A percentile compares a stretch with the other conserved stretches of the same genome.
Evolutionary conservation across 1,140 invertebrate genomes (phyloP).

Genomic region (Uloborus diversus): DNA sequence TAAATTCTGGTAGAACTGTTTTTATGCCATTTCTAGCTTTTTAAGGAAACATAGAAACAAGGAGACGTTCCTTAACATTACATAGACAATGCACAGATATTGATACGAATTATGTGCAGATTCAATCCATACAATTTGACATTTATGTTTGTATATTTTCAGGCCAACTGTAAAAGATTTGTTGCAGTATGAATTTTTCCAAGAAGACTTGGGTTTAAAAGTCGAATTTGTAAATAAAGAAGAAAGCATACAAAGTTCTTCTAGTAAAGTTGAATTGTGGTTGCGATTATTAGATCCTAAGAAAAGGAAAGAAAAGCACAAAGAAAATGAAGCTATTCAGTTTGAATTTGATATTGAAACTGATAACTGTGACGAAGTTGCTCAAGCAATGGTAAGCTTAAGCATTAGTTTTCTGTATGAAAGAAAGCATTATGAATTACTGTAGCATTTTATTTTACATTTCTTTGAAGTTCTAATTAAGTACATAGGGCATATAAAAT

Average conservation of each 20-base stretch:
- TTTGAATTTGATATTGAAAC: constrained; percentile 95
- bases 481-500: too few relatives aligned
- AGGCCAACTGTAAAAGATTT: constrained; percentile 94
- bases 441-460: too few relatives aligned
- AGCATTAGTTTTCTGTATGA: too few relatives aligned
- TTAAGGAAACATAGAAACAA: too few relatives aligned
- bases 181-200: constrained; percentile 96
- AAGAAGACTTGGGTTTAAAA: constrained; percentile 93
- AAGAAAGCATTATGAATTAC: too few relatives aligned
- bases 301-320: constrained; percentile 93
- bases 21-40: too few relatives aligned
- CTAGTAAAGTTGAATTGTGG: constrained; percentile 81
- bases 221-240: constrained; percentile 88
- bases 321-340: constrained; percentile 99
- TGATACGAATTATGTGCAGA: not conserved
- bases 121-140: not conserved
- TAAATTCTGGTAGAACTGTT: too few relatives aligned
- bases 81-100: too few relatives aligned
- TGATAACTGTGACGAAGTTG: constrained; percentile 95
- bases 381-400: constrained; percentile 85
- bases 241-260: constrained; percentile 69
- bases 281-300: constrained; percentile 96
- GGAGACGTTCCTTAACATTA: too few relatives aligned
- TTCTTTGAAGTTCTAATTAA: too few relatives aligned
- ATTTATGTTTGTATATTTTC: constrained; percentile 53